Percentiles rank a stretch among this genome's conserved stretches.
Evolutionary conservation across 1,140 invertebrate species (phyloP).

Genomic region (Cataglyphis hispanica): DNA sequence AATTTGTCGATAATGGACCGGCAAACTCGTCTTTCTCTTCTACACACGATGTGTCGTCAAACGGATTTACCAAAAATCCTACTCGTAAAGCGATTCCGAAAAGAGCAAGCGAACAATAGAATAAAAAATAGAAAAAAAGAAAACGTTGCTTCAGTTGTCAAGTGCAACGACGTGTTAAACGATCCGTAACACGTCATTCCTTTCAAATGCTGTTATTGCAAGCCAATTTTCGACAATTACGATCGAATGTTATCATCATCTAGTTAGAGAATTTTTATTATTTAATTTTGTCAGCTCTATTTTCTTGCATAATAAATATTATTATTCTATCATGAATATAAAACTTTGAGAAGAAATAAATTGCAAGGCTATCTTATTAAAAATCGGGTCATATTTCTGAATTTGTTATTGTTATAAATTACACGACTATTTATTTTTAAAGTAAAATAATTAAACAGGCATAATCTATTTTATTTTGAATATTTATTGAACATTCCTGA

Average conservation of each 20-base stretch:
- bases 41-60: conserved; percentile 6
- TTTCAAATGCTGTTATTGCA: neutral
- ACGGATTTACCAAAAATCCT: conserved; percentile 31
- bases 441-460: neutral
- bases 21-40: conserved; percentile 8
- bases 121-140: no score
- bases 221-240: neutral
- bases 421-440: neutral
- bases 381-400: neutral
- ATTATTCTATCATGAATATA: neutral
- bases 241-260: neutral
- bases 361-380: neutral
- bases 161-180: neutral
- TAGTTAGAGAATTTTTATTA: conserved; percentile 14
- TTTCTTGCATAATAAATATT: neutral
- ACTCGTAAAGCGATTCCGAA: conserved; percentile 1
- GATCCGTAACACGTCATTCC: neutral
- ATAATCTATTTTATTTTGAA: neutral
- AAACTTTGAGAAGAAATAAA: neutral
- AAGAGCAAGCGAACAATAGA: neutral
- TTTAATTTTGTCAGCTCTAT: neutral
- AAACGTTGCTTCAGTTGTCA: neutral
- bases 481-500: neutral
- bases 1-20: conserved; percentile 54
- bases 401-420: neutral